Evolutionary conservation across 2,113 vertebrate genomes (phyloP).

Genomic region (Dicaeum eximium): DNA sequence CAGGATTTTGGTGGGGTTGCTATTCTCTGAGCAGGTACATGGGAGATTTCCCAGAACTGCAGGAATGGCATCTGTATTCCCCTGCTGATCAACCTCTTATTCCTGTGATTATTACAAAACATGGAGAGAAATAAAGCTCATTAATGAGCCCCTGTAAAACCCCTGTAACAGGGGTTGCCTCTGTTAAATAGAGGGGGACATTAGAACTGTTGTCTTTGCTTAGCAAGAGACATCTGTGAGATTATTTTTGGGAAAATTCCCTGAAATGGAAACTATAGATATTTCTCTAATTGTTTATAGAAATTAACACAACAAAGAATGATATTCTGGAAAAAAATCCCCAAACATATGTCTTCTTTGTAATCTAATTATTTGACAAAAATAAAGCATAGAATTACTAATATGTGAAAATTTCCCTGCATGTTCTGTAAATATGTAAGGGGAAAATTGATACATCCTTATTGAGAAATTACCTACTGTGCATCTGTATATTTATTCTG

Average conservation of each 20-base stretch:
- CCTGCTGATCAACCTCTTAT: background rate
- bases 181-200: background rate
- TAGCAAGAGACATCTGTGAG: background rate
- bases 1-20: background rate
- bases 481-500: background rate
- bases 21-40: background rate
- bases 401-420: background rate
- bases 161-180: background rate
- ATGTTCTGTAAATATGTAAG: background rate
- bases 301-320: background rate
- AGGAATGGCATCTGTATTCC: background rate
- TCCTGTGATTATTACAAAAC: background rate
- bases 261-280: background rate
- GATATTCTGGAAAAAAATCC: background rate
- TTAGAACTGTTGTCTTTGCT: background rate
- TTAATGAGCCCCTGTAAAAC: background rate
- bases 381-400: background rate
- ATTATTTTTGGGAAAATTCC: constrained; percentile 12
- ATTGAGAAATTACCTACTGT: constrained; percentile 5
- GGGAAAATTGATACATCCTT: background rate
- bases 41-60: background rate
- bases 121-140: background rate
- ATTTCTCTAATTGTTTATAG: background rate
- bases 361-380: constrained; percentile 4
- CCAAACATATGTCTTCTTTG: background rate